Base-by-base conservation (phyloP, 1,140 invertebrate genomes). In the Pristionchus pacificus region DNA sequence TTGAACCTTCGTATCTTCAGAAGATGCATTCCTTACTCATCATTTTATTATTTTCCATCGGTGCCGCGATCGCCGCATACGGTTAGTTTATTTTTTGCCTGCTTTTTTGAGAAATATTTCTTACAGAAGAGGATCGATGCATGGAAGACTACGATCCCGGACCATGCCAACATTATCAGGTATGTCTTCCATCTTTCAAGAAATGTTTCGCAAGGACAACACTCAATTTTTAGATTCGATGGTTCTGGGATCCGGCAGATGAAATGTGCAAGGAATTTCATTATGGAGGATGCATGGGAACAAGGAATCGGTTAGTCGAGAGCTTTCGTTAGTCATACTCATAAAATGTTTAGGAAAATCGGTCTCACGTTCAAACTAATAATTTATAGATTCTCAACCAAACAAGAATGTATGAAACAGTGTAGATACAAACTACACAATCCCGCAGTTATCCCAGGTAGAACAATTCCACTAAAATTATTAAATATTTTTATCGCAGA, bases 231-330 rank as follows among this genome's bases (percentile, higher is more conserved):
- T 28, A 76, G 28, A 31, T 67, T 3, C 67, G 73, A 66, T 80
- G 77, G 74, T 80, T 76, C 55, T 80, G 74, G 73, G 78, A 80
- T 60, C 29, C 60, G 19, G 19, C 25, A n/a, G 68, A 55, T 31
- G 64, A 80, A 30, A 24, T 66, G 24, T 80, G 79, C 72, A 75
- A 74, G 31, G 76, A 77, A 38, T 80, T 80, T 59, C 80, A 81
- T 60, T 80, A 80, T 55, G 79, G 79, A 32, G 76, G 77, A 65
- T 80, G 79, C 77, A 62, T 81, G 60, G 79, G 79, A 6, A 80
- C 49, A 14, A 65, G 64, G 38, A 80, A 80, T 70, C 65, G 79
- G 14, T n/a, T n/a, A n/a, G n/a, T n/a, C n/a, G n/a, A n/a, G n/a
- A n/a, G n/a, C n/a, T n/a, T n/a, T n/a, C n/a, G n/a, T n/a, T n/a